Evolutionary conservation across 2,113 vertebrate genomes (phyloP).

Genomic region (Polypterus bichir): DNA sequence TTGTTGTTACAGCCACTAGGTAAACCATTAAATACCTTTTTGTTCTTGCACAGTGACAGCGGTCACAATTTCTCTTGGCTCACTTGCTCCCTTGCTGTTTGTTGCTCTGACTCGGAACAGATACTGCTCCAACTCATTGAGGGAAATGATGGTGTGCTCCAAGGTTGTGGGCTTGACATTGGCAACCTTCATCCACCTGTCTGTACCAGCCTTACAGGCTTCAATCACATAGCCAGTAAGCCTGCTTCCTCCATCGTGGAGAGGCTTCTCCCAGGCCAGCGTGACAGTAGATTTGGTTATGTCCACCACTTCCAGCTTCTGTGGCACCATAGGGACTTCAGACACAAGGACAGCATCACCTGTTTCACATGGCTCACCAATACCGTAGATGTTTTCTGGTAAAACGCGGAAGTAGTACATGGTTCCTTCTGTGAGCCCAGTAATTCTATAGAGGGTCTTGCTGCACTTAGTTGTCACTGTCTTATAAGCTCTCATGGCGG

Average conservation of each 20-base stretch:
- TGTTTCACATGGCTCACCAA: constrained; percentile 83
- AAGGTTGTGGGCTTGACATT: constrained; percentile 73
- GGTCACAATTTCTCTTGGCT: constrained; percentile 79
- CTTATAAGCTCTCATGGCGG: constrained; percentile 95
- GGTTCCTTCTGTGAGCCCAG: constrained; percentile 77
- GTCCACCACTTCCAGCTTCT: constrained; percentile 79
- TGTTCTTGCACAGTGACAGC: constrained; percentile 80
- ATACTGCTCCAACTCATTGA: constrained; percentile 90
- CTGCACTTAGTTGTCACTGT: constrained; percentile 87
- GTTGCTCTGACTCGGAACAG: constrained; percentile 81
- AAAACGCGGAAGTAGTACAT: constrained; percentile 92
- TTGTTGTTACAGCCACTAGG: background rate
- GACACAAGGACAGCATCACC: constrained; percentile 76
- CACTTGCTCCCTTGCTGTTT: constrained; percentile 82
- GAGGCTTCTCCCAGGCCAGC: constrained; percentile 94
- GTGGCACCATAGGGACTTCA: constrained; percentile 78
- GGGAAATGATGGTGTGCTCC: constrained; percentile 79
- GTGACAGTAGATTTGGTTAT: constrained; percentile 78
- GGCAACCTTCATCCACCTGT: constrained; percentile 92
- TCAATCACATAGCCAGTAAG: constrained; percentile 82
- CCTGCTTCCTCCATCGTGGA: constrained; percentile 88
- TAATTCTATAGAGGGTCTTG: constrained; percentile 83
- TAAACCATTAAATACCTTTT: constrained; percentile 59
- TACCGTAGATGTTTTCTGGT: constrained; percentile 91
- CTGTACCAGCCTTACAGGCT: constrained; percentile 82